Evolutionary conservation across 2,113 vertebrate genomes (phyloP), one percentile per base, ranked within the genome.

Genomic region (Thymallus thymallus): DNA sequence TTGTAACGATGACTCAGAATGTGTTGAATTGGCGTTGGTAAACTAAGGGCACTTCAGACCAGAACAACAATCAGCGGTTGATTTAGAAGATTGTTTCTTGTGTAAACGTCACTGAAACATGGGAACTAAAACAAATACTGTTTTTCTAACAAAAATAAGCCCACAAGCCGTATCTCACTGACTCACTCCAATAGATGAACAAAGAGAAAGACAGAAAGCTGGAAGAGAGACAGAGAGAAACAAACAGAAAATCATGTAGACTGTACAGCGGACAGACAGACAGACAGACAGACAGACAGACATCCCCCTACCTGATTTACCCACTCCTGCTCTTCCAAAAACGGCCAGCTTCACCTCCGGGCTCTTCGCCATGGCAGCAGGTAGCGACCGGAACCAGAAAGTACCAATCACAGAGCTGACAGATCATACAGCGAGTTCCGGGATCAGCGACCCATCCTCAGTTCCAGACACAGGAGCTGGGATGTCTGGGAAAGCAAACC

Each of bases 301-400:
- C 35, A 4, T 26, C 41, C 68, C 18, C 91, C 69, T 94, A 99
- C 97, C 97, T 94, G 97, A 99, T 80, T 99, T 99, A 62, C 97
- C 97, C 73, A 99, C 97, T 0, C 96, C 97, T 0, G 97, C 97
- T 88, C 94, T 93, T 41, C 97, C 97, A 46, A 99, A 98, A 80
- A 99, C 92, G 0, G 95, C 97, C 85, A 99, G 66, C 82, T 98
- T 98, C 86, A 98, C 96, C 86, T 99, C 97, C 1, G 96, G 90
- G 0, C 94, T 98, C 84, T 98, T 99, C 62, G 97, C 97, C 97
- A 99, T 99, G 80, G 71, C 70, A 32, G 82, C 87, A 35, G 55
- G 76, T n/a, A 30, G 71, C 69, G 62, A 74, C 64, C 6, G 18
- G 72, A 77, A 79, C 75, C 73, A 69, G 29, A 72, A 85, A 12